Conservation (phyloP, 2,888 invertebrate genomes). For the Andrena minutula region DNA sequence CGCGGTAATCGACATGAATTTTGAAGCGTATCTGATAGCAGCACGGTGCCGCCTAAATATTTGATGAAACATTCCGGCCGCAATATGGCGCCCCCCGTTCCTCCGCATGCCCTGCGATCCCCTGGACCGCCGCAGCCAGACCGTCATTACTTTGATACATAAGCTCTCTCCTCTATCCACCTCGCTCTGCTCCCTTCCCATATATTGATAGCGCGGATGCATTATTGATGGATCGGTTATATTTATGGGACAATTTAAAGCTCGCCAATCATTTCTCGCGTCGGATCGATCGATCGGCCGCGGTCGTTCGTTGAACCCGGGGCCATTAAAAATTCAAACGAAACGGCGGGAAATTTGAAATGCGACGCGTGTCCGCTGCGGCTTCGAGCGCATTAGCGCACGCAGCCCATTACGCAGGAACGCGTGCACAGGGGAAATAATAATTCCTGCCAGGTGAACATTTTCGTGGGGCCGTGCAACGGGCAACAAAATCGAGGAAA, state of each 20-base stretch:
- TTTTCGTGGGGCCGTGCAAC: not conserved
- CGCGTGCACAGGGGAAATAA: conserved; percentile 11
- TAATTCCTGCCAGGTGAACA: conserved; percentile 10
- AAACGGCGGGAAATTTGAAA: conserved; percentile 74
- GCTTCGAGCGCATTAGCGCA: conserved; percentile 34
- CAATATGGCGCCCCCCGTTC: conserved; percentile 78
- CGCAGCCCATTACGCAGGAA: conserved; percentile 29
- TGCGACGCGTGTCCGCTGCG: conserved; percentile 62
- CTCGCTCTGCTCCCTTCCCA: conserved; percentile 27
- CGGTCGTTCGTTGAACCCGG: conserved; percentile 60
- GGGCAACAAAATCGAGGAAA: no score
- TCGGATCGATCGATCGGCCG: conserved; percentile 58
- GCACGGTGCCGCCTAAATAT: conserved; percentile 81
- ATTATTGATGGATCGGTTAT: conserved; percentile 73
- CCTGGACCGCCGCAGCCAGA: conserved; percentile 58
- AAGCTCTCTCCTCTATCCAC: conserved; percentile 67
- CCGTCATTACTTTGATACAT: conserved; percentile 80
- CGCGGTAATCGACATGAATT: conserved; percentile 81
- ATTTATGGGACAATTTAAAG: conserved; percentile 74
- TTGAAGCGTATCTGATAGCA: conserved; percentile 79
- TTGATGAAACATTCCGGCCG: conserved; percentile 83
- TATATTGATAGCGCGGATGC: conserved; percentile 72
- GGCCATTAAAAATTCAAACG: conserved; percentile 56
- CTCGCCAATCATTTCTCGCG: conserved; percentile 73
- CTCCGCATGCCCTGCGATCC: conserved; percentile 62